Percentiles rank a stretch among this genome's conserved stretches.
Conservation (phyloP, 1,140 invertebrate genomes). For the Procambarus virginalis region DNA sequence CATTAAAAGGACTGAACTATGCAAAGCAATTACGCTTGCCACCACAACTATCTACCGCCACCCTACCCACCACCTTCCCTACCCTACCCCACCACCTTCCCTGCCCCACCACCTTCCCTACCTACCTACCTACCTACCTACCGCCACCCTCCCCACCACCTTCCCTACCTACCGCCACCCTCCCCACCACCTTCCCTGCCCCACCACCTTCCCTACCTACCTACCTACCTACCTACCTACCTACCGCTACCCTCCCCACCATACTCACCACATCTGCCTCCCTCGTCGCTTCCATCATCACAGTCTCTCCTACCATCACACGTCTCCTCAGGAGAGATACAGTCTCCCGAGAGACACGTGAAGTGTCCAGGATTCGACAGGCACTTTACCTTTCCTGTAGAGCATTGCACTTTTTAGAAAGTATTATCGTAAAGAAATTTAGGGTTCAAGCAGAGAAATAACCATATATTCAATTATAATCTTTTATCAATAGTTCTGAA, state of each 20-base stretch:
- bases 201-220: neutral
- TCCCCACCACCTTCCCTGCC: neutral
- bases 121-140: no score
- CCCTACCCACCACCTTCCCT: no score
- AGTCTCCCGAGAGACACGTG: slow-evolving; percentile 81
- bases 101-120: no score
- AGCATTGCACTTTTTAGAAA: no score
- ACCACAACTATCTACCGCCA: no score
- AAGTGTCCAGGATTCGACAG: slow-evolving; percentile 79
- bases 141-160: neutral
- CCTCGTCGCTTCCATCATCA: slow-evolving; percentile 86
- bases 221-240: neutral
- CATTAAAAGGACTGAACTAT: no score
- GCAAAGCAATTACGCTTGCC: no score
- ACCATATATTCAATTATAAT: no score
- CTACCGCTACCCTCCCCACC: neutral
- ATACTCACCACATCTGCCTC: slow-evolving; percentile 80
- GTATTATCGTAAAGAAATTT: no score
- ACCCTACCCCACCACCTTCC: no score
- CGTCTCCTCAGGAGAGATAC: slow-evolving; percentile 79
- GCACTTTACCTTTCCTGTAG: slow-evolving; percentile 14
- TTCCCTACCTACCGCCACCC: neutral
- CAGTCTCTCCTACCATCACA: slow-evolving; percentile 83
- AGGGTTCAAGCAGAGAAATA: no score
- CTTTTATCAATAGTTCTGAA: no score